Evolutionary conservation across 2,797 vertebrate species (phyloP), one percentile per base, ranked within the genome.

Genomic region (Neosalanx taihuensis): DNA sequence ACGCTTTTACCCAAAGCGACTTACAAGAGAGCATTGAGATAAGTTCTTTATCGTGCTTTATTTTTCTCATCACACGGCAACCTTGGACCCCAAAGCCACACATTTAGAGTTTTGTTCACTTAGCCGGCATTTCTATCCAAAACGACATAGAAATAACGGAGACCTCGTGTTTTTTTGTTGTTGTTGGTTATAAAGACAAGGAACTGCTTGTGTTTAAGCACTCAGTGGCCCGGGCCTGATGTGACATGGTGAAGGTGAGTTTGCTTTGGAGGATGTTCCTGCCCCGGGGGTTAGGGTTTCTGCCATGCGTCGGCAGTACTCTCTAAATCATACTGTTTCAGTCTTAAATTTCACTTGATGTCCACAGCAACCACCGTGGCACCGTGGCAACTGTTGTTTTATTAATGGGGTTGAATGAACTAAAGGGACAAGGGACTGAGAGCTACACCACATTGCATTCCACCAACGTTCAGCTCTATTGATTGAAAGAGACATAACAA

Each of bases 401-500:
- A 56, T n/a, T 56, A n/a, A 56, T 17, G 51, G 15, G 18, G 15
- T n/a, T n/a, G 51, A 56, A n/a, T n/a, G 18, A 17, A 5, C 18
- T n/a, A 56, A 56, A 17, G 15, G 41, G 41, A 46, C 1, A 46
- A 12, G 10, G 9, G 12, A 46, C 13, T 46, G 41, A 46, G 9
- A 46, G 10, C 3, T 56, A 56, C 15, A 1, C 6, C 4, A 18
- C 17, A 56, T 6, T 56, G 51, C 5, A 37, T 20, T 64, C n/a
- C 35, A 18, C n/a, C 20, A 33, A 64, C 7, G n/a, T 64, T 64
- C 62, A n/a, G 2, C 33, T 9, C 18, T n/a, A 64, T 64, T 35
- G 62, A 64, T 64, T 9, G n/a, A 37, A 20, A 64, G 62, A 64
- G 18, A 41, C 62, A 37, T 20, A 37, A 33, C 31, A 64, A 33